A percentile compares a stretch with the other conserved stretches of the same genome.
These are phyloP conservation scores for Zaprionus camerounensis DNA, from an alignment of 1,140 invertebrate species.

Conservation along the genomic window DNA sequence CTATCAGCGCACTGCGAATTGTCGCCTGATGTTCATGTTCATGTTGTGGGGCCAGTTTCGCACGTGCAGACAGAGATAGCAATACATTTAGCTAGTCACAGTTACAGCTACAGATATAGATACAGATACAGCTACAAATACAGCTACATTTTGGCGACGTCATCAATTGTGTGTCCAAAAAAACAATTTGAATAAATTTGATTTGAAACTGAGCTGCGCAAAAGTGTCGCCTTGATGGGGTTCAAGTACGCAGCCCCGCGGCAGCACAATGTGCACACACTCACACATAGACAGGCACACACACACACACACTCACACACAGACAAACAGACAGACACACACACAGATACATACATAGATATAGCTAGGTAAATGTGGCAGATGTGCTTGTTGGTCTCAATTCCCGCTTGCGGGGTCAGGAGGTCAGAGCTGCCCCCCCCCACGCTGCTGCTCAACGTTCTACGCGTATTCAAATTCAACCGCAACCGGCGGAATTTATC, in stretches of 20 bases:
- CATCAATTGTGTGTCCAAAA: slow-evolving; percentile 32
- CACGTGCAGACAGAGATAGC: slow-evolving; percentile 30
- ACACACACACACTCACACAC: neutral
- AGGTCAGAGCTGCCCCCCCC: slow-evolving; percentile 9
- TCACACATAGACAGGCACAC: neutral
- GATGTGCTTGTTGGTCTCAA: slow-evolving; percentile 15
- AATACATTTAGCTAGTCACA: neutral
- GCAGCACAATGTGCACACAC: neutral
- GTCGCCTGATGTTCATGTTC: slow-evolving; percentile 22
- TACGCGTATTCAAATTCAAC: slow-evolving; percentile 54
- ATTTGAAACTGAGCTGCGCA: slow-evolving; percentile 62
- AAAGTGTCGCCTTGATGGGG: slow-evolving; percentile 58
- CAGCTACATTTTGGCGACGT: slow-evolving; percentile 33
- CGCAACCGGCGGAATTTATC: slow-evolving; percentile 71
- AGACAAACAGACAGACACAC: neutral
- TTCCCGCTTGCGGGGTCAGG: slow-evolving; percentile 41
- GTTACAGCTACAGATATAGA: neutral
- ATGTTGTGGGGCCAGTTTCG: slow-evolving; percentile 4
- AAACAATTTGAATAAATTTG: slow-evolving; percentile 65
- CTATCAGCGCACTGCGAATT: slow-evolving; percentile 31
- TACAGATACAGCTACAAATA: neutral
- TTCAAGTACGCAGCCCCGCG: slow-evolving; percentile 6
- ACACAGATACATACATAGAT: neutral
- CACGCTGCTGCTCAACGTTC: slow-evolving; percentile 4
- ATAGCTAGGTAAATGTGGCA: neutral